Conservation (phyloP, 2,113 vertebrate genomes). For the Synchiropus splendidus region DNA sequence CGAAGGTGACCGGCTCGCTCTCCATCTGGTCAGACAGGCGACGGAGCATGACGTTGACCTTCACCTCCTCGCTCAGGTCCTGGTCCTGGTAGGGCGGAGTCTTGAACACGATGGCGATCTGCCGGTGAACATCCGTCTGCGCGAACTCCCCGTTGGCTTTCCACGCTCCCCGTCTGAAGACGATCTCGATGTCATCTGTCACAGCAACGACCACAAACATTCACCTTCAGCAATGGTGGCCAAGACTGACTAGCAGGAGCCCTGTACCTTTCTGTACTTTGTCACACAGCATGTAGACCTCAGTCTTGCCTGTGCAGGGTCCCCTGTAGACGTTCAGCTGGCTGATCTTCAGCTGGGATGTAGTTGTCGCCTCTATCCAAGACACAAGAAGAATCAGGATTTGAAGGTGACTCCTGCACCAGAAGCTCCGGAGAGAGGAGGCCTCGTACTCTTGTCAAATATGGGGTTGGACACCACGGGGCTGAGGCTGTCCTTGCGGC, state of each 20-base stretch:
- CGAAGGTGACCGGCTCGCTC: conserved; percentile 76
- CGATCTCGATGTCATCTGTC: conserved; percentile 81
- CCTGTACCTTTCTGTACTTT: conserved; percentile 90
- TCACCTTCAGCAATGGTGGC: too few species aligned
- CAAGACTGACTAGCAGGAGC: neutral
- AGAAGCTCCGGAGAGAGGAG: too few species aligned
- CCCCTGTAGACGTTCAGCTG: conserved; percentile 77
- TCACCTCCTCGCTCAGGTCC: conserved; percentile 69
- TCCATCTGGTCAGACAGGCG: conserved; percentile 81
- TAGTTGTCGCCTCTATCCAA: conserved; percentile 82
- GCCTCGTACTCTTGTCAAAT: conserved; percentile 84
- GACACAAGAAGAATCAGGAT: conserved; percentile 4
- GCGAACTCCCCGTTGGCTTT: conserved; percentile 83
- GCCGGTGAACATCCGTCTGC: conserved; percentile 85
- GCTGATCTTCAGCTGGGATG: conserved; percentile 84
- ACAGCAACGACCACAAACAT: too few species aligned
- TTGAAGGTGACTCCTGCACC: too few species aligned
- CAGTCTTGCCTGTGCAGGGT: conserved; percentile 74
- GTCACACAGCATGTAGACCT: conserved; percentile 88
- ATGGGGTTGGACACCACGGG: conserved; percentile 84
- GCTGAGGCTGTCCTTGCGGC: conserved; percentile 60
- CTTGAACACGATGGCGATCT: conserved; percentile 89
- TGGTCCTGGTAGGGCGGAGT: conserved; percentile 79
- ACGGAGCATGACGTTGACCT: conserved; percentile 72
- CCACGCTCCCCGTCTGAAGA: conserved; percentile 76